Evolutionary conservation across 1,140 invertebrate species (phyloP).

Genomic region (Zeugodacus cucurbitae): DNA sequence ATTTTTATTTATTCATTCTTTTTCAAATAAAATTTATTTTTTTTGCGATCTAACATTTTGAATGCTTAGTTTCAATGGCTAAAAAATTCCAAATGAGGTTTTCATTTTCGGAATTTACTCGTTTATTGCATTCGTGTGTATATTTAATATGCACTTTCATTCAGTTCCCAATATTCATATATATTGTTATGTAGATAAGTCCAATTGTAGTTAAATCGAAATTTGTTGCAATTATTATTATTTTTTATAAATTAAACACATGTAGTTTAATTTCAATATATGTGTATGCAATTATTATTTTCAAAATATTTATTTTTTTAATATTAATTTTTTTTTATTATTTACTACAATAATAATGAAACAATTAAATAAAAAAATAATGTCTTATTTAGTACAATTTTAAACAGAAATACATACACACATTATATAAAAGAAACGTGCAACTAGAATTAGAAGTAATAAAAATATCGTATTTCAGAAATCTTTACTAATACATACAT

Average conservation of each 20-base stretch:
- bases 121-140: no score
- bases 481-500: neutral
- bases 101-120: no score
- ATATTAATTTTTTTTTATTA: neutral
- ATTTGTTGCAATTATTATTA: neutral
- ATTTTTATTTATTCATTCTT: no score
- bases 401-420: neutral
- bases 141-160: no score
- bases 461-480: neutral
- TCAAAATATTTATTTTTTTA: neutral
- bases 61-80: no score
- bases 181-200: neutral
- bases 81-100: no score
- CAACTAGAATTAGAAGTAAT: neutral
- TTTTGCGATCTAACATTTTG: no score
- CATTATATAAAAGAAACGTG: neutral
- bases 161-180: neutral
- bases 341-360: neutral
- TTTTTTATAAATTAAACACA: neutral
- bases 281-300: no score
- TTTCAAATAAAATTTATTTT: no score
- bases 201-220: neutral
- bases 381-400: neutral
- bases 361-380: neutral
- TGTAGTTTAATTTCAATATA: neutral